A percentile compares a stretch with the other conserved stretches of the same genome.
phyloP scores from a whole-genome alignment of 2,888 invertebrate species.

The Diaprepes abbreviatus region DNA sequence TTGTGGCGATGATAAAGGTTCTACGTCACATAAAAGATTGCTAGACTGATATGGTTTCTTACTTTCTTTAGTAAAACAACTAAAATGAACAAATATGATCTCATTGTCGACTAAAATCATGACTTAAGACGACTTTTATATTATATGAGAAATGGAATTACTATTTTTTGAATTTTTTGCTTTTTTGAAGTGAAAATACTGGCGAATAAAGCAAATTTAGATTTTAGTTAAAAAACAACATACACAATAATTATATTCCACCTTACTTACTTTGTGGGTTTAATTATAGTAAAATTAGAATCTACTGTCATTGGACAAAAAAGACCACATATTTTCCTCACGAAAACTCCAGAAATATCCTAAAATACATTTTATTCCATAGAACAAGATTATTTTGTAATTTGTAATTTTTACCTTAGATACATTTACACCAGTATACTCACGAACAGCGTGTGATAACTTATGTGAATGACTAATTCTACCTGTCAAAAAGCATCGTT shows the following conservation, averaged over 20 bases:
- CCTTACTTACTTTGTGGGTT: constrained; percentile 25
- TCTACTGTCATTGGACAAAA: background rate
- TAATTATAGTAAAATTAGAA: constrained; percentile 18
- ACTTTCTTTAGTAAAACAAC: constrained; percentile 21
- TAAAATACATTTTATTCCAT: constrained; percentile 39
- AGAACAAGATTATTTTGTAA: too few relatives aligned
- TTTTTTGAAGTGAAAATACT: too few relatives aligned
- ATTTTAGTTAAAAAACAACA: background rate
- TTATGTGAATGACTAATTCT: constrained; percentile 75
- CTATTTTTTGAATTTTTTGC: too few relatives aligned
- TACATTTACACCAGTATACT: constrained; percentile 71
- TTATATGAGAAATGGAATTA: too few relatives aligned
- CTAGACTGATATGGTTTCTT: constrained; percentile 49
- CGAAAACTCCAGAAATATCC: constrained; percentile 50
- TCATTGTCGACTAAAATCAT: too few relatives aligned
- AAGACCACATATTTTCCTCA: background rate
- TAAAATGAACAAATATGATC: background rate
- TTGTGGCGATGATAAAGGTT: constrained; percentile 70
- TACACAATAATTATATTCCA: background rate
- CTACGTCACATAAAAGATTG: constrained; percentile 55
- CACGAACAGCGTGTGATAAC: constrained; percentile 76
- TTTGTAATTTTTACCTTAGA: constrained; percentile 23
- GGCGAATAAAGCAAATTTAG: too few relatives aligned
- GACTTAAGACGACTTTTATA: background rate
- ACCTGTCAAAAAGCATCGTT: constrained; percentile 77